phyloP scores from a whole-genome alignment of 2,797 vertebrate species.

The Semotilus atromaculatus region DNA sequence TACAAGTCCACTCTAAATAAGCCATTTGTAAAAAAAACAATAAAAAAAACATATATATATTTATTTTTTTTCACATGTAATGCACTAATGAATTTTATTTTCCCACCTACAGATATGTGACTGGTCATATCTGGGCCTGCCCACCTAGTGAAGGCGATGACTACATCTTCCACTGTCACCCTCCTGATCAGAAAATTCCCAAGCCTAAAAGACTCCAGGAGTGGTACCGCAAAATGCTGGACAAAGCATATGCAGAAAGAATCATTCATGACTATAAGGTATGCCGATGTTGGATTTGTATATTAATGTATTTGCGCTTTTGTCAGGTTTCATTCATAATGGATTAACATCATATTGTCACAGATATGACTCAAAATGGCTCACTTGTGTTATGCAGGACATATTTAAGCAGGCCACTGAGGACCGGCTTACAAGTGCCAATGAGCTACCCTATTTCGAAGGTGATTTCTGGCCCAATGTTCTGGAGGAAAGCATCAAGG shows the following conservation, averaged over 20 bases:
- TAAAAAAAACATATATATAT: no score
- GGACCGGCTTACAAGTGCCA: conserved; percentile 93
- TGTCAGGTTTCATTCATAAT: background rate
- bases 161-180: conserved; percentile 98
- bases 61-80: background rate
- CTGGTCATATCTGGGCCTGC: conserved; percentile 98
- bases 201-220: conserved; percentile 97
- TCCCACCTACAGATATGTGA: conserved; percentile 82
- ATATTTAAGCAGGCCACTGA: conserved; percentile 98
- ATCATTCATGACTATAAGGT: conserved; percentile 98
- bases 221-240: conserved; percentile 99
- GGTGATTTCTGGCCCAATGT: conserved; percentile 99
- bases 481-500: conserved; percentile 96
- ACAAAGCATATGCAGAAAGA: conserved; percentile 95
- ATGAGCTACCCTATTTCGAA: conserved; percentile 96
- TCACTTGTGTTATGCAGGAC: conserved; percentile 77
- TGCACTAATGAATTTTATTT: background rate
- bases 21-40: no score
- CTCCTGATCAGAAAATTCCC: conserved; percentile 96
- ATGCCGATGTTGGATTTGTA: conserved; percentile 19
- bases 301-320: background rate
- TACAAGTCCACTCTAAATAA: background rate
- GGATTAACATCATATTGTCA: background rate
- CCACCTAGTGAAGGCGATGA: conserved; percentile 98
- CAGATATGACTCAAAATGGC: background rate